phyloP scores from a whole-genome alignment of 1,140 invertebrate genomes.

The Drosophila miranda region DNA sequence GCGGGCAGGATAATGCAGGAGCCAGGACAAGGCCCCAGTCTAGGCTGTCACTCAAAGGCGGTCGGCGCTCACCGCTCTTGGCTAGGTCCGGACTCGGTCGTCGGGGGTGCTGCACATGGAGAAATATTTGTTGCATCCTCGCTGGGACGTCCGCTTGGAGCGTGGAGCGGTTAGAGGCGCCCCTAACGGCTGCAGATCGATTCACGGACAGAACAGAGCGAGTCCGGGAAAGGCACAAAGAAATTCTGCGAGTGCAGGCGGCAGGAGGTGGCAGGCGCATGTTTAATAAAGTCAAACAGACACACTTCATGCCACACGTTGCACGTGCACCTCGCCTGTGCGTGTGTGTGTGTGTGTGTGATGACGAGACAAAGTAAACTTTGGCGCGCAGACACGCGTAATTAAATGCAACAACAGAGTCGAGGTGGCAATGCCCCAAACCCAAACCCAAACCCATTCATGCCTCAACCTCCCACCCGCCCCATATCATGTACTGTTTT shows the following conservation, averaged over 20 bases:
- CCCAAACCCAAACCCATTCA: neutral
- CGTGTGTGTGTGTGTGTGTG: conserved; percentile 16
- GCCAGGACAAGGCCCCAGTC: conserved; percentile 35
- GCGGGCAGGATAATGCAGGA: conserved; percentile 2
- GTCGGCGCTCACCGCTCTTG: conserved; percentile 28
- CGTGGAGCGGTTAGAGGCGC: no score
- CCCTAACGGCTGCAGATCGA: no score
- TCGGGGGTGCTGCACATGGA: conserved; percentile 7
- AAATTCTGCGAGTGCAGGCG: conserved; percentile 14
- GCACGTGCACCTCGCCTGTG: conserved; percentile 26
- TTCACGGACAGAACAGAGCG: no score
- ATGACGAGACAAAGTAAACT: conserved; percentile 76
- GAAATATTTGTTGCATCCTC: neutral
- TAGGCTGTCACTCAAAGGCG: conserved; percentile 69
- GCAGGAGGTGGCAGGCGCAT: conserved; percentile 27
- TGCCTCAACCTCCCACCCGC: neutral
- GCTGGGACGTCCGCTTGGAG: no score
- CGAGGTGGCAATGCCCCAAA: conserved; percentile 31
- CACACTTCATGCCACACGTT: conserved; percentile 47
- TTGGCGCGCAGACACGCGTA: conserved; percentile 69
- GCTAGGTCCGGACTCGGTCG: conserved; percentile 10
- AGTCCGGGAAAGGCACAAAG: no score
- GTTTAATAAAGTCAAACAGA: conserved; percentile 76
- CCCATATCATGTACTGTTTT: neutral
- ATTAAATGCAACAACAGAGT: conserved; percentile 75